These are phyloP conservation scores for Saccopteryx leptura DNA, from an alignment of 2,113 vertebrate species.

Conservation along the genomic window DNA sequence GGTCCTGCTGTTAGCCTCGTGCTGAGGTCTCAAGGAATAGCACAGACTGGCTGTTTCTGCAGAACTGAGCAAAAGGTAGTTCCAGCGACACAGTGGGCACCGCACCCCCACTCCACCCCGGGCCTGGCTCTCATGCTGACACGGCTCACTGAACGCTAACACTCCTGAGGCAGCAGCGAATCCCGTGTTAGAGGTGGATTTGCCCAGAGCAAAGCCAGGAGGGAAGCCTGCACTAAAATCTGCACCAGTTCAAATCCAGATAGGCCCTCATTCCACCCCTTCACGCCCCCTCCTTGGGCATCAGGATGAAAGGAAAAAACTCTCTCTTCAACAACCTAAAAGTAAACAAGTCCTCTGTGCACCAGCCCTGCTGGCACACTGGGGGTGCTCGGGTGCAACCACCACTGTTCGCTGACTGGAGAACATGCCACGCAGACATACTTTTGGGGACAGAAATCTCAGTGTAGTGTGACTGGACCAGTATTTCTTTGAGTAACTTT, in stretches of 20 bases:
- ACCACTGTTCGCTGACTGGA: neutral
- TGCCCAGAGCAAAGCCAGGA: neutral
- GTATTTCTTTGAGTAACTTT: neutral
- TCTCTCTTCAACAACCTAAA: neutral
- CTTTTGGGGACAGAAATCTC: neutral
- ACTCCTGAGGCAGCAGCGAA: neutral
- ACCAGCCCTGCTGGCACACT: neutral
- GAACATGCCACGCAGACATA: neutral
- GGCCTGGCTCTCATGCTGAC: neutral
- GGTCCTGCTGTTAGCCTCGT: neutral
- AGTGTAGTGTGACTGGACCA: neutral
- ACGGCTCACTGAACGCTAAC: neutral
- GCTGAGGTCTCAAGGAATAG: neutral
- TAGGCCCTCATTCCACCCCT: neutral
- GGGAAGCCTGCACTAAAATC: neutral
- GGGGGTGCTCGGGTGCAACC: neutral
- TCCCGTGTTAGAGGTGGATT: neutral
- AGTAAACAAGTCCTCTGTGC: neutral
- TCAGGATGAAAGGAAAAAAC: neutral
- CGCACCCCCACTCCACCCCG: accelerated
- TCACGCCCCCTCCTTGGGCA: neutral
- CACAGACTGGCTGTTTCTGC: neutral
- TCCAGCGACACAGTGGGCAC: neutral
- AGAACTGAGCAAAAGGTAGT: neutral
- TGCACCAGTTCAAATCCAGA: neutral